These are phyloP conservation scores for Brienomyrus brachyistius DNA, from an alignment of 2,113 vertebrate species.

Conservation along the genomic window DNA sequence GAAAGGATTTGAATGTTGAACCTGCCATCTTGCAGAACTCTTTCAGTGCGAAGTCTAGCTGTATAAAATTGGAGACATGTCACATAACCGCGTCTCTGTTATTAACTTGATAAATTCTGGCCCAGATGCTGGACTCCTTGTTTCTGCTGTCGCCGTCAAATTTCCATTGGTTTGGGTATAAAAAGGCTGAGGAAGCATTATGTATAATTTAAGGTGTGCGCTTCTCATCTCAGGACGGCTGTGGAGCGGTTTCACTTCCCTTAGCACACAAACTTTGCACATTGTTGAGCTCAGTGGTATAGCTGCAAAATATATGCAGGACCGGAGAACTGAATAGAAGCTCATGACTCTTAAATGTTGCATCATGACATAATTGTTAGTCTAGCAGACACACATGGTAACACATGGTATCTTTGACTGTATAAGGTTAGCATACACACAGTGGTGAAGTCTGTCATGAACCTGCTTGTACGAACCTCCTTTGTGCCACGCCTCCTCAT, in stretches of 20 bases:
- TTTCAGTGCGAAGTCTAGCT: not conserved
- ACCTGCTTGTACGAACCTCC: too few relatives aligned
- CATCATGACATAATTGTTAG: not conserved
- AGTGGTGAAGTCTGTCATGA: not conserved
- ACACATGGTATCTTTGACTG: not conserved
- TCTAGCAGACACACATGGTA: not conserved
- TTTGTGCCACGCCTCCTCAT: too few relatives aligned
- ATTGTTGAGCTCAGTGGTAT: not conserved
- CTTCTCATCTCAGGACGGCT: not conserved
- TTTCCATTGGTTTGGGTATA: slow-evolving; percentile 1
- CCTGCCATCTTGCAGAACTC: not conserved
- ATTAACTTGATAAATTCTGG: slow-evolving; percentile 10
- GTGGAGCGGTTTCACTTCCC: not conserved
- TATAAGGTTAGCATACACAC: not conserved
- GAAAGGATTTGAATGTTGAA: not conserved
- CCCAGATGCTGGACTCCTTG: not conserved
- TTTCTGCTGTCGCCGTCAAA: not conserved
- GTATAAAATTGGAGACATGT: not conserved
- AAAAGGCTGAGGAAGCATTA: not conserved
- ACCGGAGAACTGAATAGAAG: not conserved
- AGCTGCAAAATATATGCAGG: not conserved
- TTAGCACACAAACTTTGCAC: not conserved
- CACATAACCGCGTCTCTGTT: not conserved
- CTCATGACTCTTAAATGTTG: not conserved
- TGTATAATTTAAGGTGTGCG: slow-evolving; percentile 8